phyloP scores from a whole-genome alignment of 2,888 invertebrate species.

The Leptinotarsa peninsularis region DNA sequence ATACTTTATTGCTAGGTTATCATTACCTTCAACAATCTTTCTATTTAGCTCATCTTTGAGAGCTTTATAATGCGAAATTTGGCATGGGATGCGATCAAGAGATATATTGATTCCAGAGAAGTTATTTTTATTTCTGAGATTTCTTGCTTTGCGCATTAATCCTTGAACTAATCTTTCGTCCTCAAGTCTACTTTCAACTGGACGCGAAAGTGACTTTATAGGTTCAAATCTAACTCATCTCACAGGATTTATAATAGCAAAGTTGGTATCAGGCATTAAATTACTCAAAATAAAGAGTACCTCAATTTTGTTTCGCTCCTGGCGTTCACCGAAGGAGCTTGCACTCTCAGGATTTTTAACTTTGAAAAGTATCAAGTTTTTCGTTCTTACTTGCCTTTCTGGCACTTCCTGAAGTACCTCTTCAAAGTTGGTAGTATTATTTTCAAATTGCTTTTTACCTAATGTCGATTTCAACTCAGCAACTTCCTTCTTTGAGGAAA shows the following conservation, averaged over 20 bases:
- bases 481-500: background rate
- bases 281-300: background rate
- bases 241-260: background rate
- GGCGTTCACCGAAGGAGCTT: background rate
- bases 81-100: background rate
- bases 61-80: slow-evolving; percentile 8
- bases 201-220: background rate
- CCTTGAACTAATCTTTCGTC: slow-evolving; percentile 1
- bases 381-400: background rate
- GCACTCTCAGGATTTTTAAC: background rate
- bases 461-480: slow-evolving; percentile 1
- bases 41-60: slow-evolving; percentile 2
- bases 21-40: background rate
- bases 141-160: background rate
- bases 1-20: background rate
- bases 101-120: slow-evolving; percentile 1
- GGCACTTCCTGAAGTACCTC: background rate
- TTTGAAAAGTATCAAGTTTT: background rate
- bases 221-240: background rate
- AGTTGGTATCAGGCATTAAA: background rate
- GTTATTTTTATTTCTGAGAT: background rate
- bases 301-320: background rate
- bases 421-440: background rate
- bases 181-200: background rate
- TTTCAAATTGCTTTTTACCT: background rate